Evolutionary conservation across 2,113 vertebrate genomes (phyloP), one percentile per base, ranked within the genome.

Genomic region (Tychaedon coryphoeus): DNA sequence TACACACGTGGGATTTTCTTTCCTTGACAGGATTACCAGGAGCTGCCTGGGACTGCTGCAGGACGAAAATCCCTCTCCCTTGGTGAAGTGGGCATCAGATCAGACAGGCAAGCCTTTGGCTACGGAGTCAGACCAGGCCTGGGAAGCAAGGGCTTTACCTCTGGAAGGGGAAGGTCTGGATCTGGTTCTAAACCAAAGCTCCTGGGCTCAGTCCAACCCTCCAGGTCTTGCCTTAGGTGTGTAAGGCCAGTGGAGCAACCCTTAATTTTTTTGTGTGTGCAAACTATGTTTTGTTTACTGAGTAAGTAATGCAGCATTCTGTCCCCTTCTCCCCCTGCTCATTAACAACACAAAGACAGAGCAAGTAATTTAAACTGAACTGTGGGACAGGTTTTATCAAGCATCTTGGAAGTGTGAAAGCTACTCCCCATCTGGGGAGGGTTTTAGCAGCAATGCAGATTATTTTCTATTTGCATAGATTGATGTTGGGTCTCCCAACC

Each of bases 21-120:
- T 34, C 42, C 73, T 66, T 12, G 17, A 54, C 43, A 60, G 47
- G 64, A 91, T 51, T 89, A 71, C 33, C n/a, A 20, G 71, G 76
- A 88, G 71, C 78, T 67, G 67, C 71, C 81, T 54, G 70, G 16
- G 62, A 38, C 25, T 4, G 6, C 80, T 64, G 84, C 48, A 42
- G 76, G 92, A 66, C 40, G 78, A 81, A 90, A 67, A 72, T 38
- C 54, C 69, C 42, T 51, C 60, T 95, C 45, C 29, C 34, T 31
- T 17, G 26, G 19, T 15, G n/a, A 67, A 88, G 51, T 9, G 64
- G 60, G 53, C 78, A 88, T 26, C 12, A 23, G 38, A 54, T 51
- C 0, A 28, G 7, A 42, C 34, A 26, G 43, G 43, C 0, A 0
- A 88, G 28, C 18, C 38, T 79, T 54, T 70, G 62, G 47, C 20